Evolutionary conservation across 2,888 invertebrate species (phyloP), one percentile per base, ranked within the genome.

Genomic region (Megastigmus dorsalis): DNA sequence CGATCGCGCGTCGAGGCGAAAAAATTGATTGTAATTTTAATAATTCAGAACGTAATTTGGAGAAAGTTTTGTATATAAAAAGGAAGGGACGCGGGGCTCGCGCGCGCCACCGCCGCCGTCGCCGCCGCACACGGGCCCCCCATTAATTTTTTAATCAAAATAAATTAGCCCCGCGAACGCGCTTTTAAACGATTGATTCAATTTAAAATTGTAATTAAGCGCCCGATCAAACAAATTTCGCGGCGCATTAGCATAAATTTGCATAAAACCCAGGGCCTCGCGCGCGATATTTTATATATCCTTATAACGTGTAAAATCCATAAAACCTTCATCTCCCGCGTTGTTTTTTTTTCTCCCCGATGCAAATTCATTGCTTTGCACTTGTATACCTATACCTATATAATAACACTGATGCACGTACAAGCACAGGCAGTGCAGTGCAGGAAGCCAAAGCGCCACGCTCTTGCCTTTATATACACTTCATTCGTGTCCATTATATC

Each of bases 141-240:
- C 60, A 66, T 74, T 65, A 60, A 60, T 70, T 74, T 63, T 65
- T 65, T 74, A 65, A 70, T 66, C 65, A 45, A 70, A 72, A 70
- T 66, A 45, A 74, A 69, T 68, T 63, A 63, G 63, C 38, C 48
- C 26, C n/a, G 23, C 7, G 36, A 7, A 10, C 18, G 55, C n/a
- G 15, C 10, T 18, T 54, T 30, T 18, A 23, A 13, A 15, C 38
- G 48, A 70, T 66, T 45, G 65, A 59, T 65, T 69, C 43, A 48
- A 71, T 67, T 75, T 71, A 26, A 70, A 71, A 75, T 71, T 70
- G 41, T 62, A 55, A 71, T 71, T 54, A 66, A 62, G 48, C 50
- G 52, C 60, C 38, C 66, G 70, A 70, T 67, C 70, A 66, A 70
- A 62, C 62, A 48, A 70, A 75, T 70, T 70, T 69, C 33, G 26